Evolutionary conservation across 1,140 invertebrate species (phyloP).

Genomic region (Lethrus apterus): DNA sequence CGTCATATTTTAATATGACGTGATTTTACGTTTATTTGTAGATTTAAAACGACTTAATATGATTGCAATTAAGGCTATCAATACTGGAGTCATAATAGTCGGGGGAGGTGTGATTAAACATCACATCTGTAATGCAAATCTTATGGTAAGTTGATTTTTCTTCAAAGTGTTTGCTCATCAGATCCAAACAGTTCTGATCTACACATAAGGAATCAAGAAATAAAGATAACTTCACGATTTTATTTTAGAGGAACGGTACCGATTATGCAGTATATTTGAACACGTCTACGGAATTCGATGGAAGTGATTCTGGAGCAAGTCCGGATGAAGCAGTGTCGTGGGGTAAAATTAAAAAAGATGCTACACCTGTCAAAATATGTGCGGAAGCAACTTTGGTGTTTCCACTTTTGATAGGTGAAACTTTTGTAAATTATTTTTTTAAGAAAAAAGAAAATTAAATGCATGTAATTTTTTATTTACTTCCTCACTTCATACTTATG

Average conservation of each 20-base stretch:
- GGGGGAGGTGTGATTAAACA: conserved; percentile 98
- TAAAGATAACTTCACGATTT: no score
- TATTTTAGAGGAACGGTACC: conserved; percentile 86
- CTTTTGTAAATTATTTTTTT: conserved; percentile 65
- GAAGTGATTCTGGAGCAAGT: conserved; percentile 93
- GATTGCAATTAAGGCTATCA: conserved; percentile 88
- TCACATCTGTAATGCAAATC: conserved; percentile 96
- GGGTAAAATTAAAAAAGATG: conserved; percentile 91
- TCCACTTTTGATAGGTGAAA: conserved; percentile 90
- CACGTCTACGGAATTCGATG: conserved; percentile 97
- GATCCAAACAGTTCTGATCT: no score
- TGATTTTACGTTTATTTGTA: conserved; percentile 32
- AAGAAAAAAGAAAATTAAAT: no score
- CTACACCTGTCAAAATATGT: conserved; percentile 91
- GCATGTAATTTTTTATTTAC: no score
- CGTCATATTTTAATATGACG: no score
- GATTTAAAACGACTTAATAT: conserved; percentile 87
- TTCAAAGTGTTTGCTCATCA: neutral
- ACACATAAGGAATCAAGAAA: no score
- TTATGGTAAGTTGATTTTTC: conserved; percentile 64
- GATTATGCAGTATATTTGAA: conserved; percentile 96
- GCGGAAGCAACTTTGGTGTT: conserved; percentile 94
- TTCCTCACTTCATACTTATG: no score
- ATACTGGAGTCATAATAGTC: conserved; percentile 95
- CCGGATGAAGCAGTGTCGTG: conserved; percentile 98